Conservation (phyloP, 2,113 vertebrate species). For the Sphyrna mokarran region DNA sequence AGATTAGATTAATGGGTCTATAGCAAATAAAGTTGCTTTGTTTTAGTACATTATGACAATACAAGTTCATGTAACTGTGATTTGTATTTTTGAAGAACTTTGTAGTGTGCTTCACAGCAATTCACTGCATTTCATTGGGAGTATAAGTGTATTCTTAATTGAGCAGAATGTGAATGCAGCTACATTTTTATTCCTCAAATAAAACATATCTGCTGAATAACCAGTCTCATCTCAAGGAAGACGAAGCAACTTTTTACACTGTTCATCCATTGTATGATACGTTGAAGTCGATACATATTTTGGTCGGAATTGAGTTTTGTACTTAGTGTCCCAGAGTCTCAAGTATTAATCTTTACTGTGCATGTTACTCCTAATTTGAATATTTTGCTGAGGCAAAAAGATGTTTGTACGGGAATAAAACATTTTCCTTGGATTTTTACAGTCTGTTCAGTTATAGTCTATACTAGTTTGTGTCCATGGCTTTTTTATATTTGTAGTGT, state of each 20-base stretch:
- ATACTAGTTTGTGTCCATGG: background rate
- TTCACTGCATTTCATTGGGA: background rate
- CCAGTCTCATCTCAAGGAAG: background rate
- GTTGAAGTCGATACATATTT: background rate
- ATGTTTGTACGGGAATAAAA: background rate
- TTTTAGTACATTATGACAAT: background rate
- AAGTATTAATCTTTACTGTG: background rate
- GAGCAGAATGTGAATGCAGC: background rate
- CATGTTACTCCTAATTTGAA: background rate
- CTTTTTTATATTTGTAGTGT: background rate
- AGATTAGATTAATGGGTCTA: background rate
- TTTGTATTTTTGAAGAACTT: background rate
- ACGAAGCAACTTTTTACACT: background rate
- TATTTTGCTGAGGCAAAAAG: background rate
- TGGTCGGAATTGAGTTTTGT: background rate
- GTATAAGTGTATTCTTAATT: background rate
- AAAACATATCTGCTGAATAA: background rate
- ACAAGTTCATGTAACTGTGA: background rate
- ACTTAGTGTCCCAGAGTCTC: background rate
- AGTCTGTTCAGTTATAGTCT: background rate
- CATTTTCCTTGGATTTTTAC: background rate
- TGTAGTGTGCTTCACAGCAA: background rate
- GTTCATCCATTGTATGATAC: background rate
- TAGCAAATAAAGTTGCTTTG: background rate
- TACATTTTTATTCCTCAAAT: background rate